These are phyloP conservation scores for Drosophila ambigua DNA, from an alignment of 1,140 invertebrate genomes.

Conservation along the genomic window DNA sequence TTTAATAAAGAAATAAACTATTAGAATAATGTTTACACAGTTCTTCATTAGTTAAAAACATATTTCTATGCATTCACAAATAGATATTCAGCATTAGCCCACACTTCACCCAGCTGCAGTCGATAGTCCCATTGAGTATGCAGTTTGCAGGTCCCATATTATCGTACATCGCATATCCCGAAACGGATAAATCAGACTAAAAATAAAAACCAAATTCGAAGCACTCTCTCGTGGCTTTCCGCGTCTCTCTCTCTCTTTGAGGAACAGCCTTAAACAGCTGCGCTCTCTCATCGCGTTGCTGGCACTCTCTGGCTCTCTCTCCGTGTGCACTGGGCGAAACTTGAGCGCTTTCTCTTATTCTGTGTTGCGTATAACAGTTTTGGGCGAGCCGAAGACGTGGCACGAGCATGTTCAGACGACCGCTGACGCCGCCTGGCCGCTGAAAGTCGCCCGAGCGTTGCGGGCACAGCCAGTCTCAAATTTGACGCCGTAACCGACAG, in stretches of 20 bases:
- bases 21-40: not conserved
- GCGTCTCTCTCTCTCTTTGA: not conserved
- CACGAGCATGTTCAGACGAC: constrained; percentile 11
- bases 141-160: constrained; percentile 33
- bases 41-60: not conserved
- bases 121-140: constrained; percentile 47
- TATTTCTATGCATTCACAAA: not conserved
- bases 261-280: no score
- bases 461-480: constrained; percentile 66
- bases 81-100: no score
- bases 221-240: not conserved
- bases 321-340: not conserved
- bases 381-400: constrained; percentile 20
- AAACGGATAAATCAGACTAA: constrained; percentile 60
- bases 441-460: constrained; percentile 73
- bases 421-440: constrained; percentile 21
- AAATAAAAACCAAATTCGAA: constrained; percentile 45
- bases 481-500: constrained; percentile 69
- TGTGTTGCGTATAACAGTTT: constrained; percentile 50
- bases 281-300: not conserved
- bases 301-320: not conserved
- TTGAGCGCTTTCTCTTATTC: not conserved
- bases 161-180: not conserved
- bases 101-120: constrained; percentile 11
- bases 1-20: not conserved